Percentiles rank a stretch among this genome's conserved stretches.
Conservation (phyloP, 2,797 vertebrate genomes). For the Ctenosaura bakeri region DNA sequence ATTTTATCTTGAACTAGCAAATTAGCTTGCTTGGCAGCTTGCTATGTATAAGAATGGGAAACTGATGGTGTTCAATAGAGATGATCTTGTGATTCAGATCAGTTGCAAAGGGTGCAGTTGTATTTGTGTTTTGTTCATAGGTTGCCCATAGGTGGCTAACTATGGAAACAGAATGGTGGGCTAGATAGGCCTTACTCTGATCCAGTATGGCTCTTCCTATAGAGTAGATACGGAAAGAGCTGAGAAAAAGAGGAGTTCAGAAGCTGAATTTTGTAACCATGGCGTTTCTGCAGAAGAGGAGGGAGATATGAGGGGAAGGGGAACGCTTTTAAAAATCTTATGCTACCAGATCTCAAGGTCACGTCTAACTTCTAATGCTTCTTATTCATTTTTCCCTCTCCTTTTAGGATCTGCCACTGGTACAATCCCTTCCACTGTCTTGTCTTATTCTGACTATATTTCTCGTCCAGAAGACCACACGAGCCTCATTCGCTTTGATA, state of each 20-base stretch:
- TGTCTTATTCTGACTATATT: slow-evolving; percentile 90
- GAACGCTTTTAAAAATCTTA: background rate
- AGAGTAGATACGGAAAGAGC: background rate
- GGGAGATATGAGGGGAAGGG: background rate
- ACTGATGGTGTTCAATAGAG: background rate
- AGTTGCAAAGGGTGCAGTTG: background rate
- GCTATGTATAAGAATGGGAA: background rate
- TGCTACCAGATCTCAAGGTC: background rate
- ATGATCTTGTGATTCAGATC: background rate
- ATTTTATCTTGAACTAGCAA: background rate
- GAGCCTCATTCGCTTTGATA: slow-evolving; percentile 87
- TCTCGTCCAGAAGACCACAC: slow-evolving; percentile 87
- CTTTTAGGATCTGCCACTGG: slow-evolving; percentile 84
- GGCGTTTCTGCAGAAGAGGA: background rate
- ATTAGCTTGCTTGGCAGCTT: background rate
- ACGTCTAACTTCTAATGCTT: background rate
- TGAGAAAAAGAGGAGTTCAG: background rate
- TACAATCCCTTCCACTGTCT: slow-evolving; percentile 84
- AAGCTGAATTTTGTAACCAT: background rate
- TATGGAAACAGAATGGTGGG: background rate
- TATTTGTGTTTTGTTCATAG: background rate
- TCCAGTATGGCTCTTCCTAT: background rate
- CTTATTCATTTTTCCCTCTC: slow-evolving; percentile 35
- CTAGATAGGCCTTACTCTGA: background rate
- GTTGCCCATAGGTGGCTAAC: background rate